phyloP scores from a whole-genome alignment of 2,888 invertebrate genomes.

The Spicauda simplicius region DNA sequence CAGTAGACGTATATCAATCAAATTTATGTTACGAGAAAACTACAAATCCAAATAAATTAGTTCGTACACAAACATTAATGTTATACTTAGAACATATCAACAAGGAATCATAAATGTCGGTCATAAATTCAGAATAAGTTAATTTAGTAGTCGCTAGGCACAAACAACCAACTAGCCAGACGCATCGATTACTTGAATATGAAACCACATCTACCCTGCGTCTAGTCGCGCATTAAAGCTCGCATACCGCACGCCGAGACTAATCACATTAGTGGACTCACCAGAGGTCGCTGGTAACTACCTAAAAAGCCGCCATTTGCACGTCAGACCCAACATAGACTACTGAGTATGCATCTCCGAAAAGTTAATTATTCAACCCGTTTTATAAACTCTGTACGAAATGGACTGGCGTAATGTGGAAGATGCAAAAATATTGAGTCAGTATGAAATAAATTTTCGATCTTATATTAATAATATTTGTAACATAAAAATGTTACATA shows the following conservation, averaged over 20 bases:
- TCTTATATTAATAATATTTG: no score
- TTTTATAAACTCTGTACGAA: slow-evolving; percentile 10
- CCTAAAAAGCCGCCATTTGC: slow-evolving; percentile 68
- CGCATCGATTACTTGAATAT: slow-evolving; percentile 54
- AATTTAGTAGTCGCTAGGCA: neutral
- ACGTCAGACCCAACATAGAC: slow-evolving; percentile 50
- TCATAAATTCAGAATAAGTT: neutral
- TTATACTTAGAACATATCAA: no score
- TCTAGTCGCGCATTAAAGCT: slow-evolving; percentile 64
- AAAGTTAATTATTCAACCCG: slow-evolving; percentile 28
- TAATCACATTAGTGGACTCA: slow-evolving; percentile 75
- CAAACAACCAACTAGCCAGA: slow-evolving; percentile 26
- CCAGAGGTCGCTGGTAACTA: slow-evolving; percentile 66
- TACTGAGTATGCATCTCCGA: slow-evolving; percentile 6
- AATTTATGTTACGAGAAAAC: no score
- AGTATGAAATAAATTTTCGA: no score
- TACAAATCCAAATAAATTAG: no score
- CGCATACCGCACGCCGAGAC: slow-evolving; percentile 66
- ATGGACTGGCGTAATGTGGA: neutral
- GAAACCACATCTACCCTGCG: slow-evolving; percentile 56
- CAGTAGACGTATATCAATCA: no score
- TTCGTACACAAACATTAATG: no score
- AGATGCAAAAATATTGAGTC: neutral
- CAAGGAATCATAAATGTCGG: neutral
- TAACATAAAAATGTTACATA: no score